Conservation (phyloP, 1,140 invertebrate genomes). For the Platorchestia sp. region DNA sequence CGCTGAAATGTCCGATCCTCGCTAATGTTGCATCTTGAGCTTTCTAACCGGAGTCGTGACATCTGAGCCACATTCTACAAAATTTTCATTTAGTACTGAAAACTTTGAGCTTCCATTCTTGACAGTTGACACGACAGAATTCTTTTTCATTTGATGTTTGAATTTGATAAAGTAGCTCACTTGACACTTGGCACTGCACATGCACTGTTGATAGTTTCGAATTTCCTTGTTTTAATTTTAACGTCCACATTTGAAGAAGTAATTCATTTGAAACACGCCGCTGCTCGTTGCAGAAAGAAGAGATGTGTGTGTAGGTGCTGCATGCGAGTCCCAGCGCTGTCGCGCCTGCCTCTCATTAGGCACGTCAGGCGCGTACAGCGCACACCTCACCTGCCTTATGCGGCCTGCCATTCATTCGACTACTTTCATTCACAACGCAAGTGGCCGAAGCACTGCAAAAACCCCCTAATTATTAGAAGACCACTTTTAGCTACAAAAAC, state of each 20-base stretch:
- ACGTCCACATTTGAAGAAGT: neutral
- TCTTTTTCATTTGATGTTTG: neutral
- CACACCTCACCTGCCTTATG: conserved; percentile 36
- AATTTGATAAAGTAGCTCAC: neutral
- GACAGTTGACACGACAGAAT: neutral
- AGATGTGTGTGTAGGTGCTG: neutral
- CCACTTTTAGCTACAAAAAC: conserved; percentile 3
- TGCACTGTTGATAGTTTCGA: no score
- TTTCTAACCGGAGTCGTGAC: neutral
- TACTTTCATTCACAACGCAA: conserved; percentile 50
- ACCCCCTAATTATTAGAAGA: conserved; percentile 12
- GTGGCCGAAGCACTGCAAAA: neutral
- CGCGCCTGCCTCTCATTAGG: neutral
- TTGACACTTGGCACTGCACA: neutral
- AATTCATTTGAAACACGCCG: neutral
- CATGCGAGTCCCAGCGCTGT: neutral
- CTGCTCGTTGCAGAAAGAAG: no score
- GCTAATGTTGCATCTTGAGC: neutral
- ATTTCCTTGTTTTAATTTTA: no score
- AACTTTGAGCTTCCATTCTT: neutral
- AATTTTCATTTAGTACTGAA: neutral
- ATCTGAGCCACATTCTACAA: neutral
- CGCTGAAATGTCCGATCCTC: neutral
- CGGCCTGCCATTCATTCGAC: conserved; percentile 47
- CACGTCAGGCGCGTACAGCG: neutral